Base-by-base conservation (phyloP, 1,140 invertebrate species). In the Euwallacea fornicatus region DNA sequence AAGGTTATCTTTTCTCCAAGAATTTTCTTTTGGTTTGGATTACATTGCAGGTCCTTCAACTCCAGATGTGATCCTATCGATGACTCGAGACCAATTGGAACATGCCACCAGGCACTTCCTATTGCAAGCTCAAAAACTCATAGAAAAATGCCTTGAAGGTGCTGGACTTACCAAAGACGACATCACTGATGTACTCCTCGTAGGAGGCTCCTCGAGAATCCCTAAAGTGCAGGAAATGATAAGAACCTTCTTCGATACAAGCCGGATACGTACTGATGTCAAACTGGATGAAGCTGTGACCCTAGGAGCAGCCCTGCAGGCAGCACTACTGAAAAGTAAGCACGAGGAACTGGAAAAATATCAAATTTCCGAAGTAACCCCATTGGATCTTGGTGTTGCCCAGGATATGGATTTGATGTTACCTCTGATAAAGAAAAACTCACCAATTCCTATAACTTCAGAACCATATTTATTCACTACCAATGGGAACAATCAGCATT, bases 41-140 rank as follows among this genome's bases (percentile, higher is more conserved):
- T 60, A 44, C 89, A 43, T 66, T 82, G 3, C 84, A 91, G 83
- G 92, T 90, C 15, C 91, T 93, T 77, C 89, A 93, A 69, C 13
- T 2, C 16, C 3, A 3, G 43, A 62, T 46, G 44, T 54, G 13
- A 56, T 8, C 16, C 75, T 91, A 50, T 91, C 91, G 75, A 75
- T 93, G 11, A 85, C 89, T 4, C 80, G 92, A 71, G 83, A 89
- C 3, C 90, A 93, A 79, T 90, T 93, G 81, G 92, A 94, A 82
- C 83, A 80, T 16, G 81, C 93, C 16, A 89, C 90, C 13, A 86
- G 83, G 47, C 85, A 87, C 74, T 82, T 93, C 87, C 94, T 66
- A 89, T 91, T 77, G 15, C 21, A 66, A 44, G 64, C 66, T 43
- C 58, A 63, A 15, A 33, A 65, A 0, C 54, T 74, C n/a, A 50